phyloP scores from a whole-genome alignment of 2,888 invertebrate species.

The Miltochrista miniata region DNA sequence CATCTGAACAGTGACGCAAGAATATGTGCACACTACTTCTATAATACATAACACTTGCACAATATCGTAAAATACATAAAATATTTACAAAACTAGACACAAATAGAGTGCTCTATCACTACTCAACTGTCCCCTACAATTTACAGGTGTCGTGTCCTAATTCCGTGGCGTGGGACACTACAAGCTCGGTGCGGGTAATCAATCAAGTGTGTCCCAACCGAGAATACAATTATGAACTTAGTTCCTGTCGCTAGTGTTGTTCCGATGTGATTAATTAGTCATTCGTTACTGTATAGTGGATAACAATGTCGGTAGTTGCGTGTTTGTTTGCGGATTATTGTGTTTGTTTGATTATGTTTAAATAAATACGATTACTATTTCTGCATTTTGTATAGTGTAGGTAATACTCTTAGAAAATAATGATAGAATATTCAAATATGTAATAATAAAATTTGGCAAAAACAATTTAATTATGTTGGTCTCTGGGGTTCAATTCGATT shows the following conservation, averaged over 20 bases:
- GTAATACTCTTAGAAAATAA: too few species aligned
- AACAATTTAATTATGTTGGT: too few species aligned
- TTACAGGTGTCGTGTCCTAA: slow-evolving; percentile 60
- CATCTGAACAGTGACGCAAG: too few species aligned
- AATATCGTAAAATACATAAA: not conserved
- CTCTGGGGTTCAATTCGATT: too few species aligned
- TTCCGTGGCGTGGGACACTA: slow-evolving; percentile 51
- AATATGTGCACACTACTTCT: too few species aligned
- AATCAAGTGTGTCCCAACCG: slow-evolving; percentile 78
- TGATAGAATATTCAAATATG: too few species aligned
- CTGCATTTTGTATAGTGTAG: too few species aligned
- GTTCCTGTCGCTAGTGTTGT: slow-evolving; percentile 71
- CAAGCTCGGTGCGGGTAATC: slow-evolving; percentile 61
- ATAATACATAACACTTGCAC: too few species aligned
- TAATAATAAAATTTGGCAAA: too few species aligned
- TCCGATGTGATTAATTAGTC: slow-evolving; percentile 72
- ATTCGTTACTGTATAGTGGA: slow-evolving; percentile 17
- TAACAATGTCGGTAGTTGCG: slow-evolving; percentile 16
- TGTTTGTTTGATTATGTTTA: not conserved
- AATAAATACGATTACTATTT: too few species aligned
- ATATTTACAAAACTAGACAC: slow-evolving; percentile 17
- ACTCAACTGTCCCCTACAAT: slow-evolving; percentile 39
- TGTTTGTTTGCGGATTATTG: slow-evolving; percentile 2
- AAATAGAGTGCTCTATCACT: slow-evolving; percentile 25
- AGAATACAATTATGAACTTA: slow-evolving; percentile 82